Conservation (phyloP, 2,113 vertebrate genomes). For the Atractosteus spatula region DNA sequence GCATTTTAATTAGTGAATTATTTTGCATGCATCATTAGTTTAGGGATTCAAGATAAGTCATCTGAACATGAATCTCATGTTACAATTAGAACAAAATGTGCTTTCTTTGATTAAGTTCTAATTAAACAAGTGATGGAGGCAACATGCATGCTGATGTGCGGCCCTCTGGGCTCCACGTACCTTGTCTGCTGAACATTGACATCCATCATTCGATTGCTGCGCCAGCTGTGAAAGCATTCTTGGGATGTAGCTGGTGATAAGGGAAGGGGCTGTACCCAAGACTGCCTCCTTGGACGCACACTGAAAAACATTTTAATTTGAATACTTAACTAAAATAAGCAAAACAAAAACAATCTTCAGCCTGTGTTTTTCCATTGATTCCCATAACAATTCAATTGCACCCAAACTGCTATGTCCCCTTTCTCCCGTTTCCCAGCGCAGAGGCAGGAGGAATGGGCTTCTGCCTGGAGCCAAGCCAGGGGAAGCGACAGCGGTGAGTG, state of each 20-base stretch:
- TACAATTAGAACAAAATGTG: constrained; percentile 22
- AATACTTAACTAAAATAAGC: too few species aligned
- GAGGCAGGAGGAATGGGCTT: too few species aligned
- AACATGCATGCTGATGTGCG: not conserved
- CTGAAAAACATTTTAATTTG: constrained; percentile 57
- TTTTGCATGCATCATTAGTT: constrained; percentile 30
- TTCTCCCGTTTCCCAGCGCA: too few species aligned
- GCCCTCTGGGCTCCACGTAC: constrained; percentile 56
- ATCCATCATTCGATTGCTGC: constrained; percentile 63
- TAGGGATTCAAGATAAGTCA: not conserved
- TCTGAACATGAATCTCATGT: not conserved
- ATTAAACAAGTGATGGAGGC: constrained; percentile 1
- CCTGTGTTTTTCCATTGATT: too few species aligned
- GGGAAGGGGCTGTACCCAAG: constrained; percentile 59
- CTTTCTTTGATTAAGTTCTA: constrained; percentile 37
- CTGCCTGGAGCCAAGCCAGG: too few species aligned
- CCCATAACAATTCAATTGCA: too few species aligned
- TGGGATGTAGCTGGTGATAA: constrained; percentile 53
- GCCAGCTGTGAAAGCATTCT: constrained; percentile 63
- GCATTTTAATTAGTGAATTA: constrained; percentile 41
- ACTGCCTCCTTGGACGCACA: constrained; percentile 61
- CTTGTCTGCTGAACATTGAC: constrained; percentile 80
- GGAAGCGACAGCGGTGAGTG: too few species aligned
- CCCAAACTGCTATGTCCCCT: too few species aligned
- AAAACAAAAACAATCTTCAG: too few species aligned